Percentiles rank a stretch among this genome's conserved stretches.
phyloP scores from a whole-genome alignment of 1,140 invertebrate genomes.

The Phenacoccus solenopsis region DNA sequence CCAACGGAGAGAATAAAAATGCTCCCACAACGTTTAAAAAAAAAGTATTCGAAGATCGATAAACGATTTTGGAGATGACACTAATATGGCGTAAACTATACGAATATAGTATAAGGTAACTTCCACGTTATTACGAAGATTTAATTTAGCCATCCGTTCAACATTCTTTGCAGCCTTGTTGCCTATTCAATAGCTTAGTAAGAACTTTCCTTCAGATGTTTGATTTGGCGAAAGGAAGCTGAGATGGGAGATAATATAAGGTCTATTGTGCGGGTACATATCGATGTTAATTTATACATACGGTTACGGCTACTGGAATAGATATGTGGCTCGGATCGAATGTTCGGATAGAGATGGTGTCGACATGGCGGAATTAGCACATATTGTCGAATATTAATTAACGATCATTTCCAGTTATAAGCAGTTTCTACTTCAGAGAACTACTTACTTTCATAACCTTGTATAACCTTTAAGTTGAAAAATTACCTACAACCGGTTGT shows the following conservation, averaged over 20 bases:
- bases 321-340: no score
- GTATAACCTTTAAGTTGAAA: constrained; percentile 9
- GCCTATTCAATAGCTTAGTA: no score
- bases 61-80: neutral
- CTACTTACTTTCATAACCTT: constrained; percentile 11
- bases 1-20: no score
- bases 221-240: no score
- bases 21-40: no score
- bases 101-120: neutral
- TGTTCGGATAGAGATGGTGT: neutral
- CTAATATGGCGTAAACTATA: neutral
- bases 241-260: no score
- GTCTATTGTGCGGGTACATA: no score
- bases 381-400: neutral
- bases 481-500: constrained; percentile 16
- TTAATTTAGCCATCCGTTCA: neutral
- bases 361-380: neutral
- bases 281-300: neutral
- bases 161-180: no score
- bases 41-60: no score
- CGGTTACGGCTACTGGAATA: neutral
- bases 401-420: neutral
- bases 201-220: no score
- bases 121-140: neutral
- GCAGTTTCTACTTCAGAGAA: constrained; percentile 4